These are phyloP conservation scores for Oxyscelio sp. DNA, from an alignment of 2,888 invertebrate genomes.

Conservation along the genomic window DNA sequence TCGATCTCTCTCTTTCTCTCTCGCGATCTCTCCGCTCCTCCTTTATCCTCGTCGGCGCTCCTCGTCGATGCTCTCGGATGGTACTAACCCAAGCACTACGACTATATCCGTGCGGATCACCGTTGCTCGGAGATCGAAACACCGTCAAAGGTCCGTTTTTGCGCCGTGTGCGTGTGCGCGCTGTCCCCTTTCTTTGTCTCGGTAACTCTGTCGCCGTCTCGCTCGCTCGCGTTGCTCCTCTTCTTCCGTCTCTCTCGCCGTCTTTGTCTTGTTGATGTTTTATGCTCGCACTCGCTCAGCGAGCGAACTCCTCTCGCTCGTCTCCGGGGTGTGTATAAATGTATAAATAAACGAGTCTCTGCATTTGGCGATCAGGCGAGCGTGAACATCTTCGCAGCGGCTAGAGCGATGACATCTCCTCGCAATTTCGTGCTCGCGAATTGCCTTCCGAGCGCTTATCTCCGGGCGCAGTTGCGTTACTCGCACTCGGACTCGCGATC, in stretches of 20 bases:
- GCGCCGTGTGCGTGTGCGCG: constrained; percentile 45
- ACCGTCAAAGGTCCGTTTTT: constrained; percentile 23
- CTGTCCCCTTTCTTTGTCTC: constrained; percentile 52
- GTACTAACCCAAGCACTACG: too few relatives aligned
- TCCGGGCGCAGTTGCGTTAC: background rate
- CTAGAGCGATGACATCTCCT: constrained; percentile 5
- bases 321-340: background rate
- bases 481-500: background rate
- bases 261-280: constrained; percentile 21
- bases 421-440: background rate
- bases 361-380: background rate
- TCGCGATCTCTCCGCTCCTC: too few relatives aligned
- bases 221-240: constrained; percentile 25
- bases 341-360: constrained; percentile 18
- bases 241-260: constrained; percentile 10
- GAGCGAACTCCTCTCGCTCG: background rate
- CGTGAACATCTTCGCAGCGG: constrained; percentile 7
- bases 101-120: too few relatives aligned
- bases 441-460: background rate
- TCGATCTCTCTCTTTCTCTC: too few relatives aligned
- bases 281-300: background rate
- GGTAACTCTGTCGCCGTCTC: background rate
- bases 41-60: too few relatives aligned
- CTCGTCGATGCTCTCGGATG: too few relatives aligned
- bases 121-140: too few relatives aligned